Evolutionary conservation across 2,113 vertebrate genomes (phyloP).

Genomic region (Microcebus jonahi): DNA sequence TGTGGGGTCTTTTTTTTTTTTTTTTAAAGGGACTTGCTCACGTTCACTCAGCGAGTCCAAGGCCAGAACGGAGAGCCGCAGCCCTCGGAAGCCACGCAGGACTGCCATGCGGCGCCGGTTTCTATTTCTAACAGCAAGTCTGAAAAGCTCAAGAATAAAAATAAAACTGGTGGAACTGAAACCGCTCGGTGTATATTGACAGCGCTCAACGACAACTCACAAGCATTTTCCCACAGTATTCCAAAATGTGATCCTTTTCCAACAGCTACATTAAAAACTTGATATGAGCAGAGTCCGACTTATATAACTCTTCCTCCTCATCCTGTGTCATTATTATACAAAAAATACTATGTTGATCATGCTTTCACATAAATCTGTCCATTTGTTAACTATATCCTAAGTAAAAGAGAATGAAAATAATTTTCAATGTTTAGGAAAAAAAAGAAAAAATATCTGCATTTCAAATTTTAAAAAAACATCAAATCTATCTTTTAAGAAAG

Average conservation of each 20-base stretch:
- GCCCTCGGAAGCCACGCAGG: not conserved
- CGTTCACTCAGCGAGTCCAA: not conserved
- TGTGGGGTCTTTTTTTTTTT: not conserved
- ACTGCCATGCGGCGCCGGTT: not conserved
- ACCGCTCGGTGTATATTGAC: accelerated
- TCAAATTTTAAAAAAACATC: not conserved
- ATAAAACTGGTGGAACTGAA: not conserved
- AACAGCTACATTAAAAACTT: not conserved
- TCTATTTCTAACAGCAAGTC: not conserved
- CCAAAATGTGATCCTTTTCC: not conserved
- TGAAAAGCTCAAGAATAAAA: constrained; percentile 7
- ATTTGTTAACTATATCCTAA: not conserved
- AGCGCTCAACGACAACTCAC: not conserved
- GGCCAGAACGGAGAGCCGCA: not conserved
- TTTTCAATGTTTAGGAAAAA: not conserved
- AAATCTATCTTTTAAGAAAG: not conserved
- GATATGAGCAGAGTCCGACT: not conserved
- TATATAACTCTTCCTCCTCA: not conserved
- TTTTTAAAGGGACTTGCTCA: not conserved
- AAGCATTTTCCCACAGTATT: not conserved
- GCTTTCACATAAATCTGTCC: not conserved
- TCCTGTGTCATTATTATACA: not conserved
- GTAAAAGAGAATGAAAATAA: constrained; percentile 21
- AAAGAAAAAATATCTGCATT: not conserved
- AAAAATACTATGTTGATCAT: not conserved